Percentiles rank a stretch among this genome's conserved stretches.
phyloP scores from a whole-genome alignment of 2,113 vertebrate genomes.

The Heterotilapia buettikoferi region DNA sequence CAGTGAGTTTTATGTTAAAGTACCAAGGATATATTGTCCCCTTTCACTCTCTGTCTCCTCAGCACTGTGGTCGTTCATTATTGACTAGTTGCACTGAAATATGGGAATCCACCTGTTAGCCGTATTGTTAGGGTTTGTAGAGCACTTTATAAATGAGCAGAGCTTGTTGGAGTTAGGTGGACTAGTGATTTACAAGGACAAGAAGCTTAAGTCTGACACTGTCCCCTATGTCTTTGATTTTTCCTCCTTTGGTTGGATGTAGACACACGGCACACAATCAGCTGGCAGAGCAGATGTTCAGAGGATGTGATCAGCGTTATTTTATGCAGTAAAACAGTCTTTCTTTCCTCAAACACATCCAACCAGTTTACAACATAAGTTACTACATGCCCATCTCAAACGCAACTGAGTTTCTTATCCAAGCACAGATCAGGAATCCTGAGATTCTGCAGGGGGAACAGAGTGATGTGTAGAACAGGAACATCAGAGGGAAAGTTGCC shows the following conservation, averaged over 20 bases:
- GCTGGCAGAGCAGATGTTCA: not conserved
- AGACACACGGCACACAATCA: fast-evolving
- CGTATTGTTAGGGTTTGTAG: not conserved
- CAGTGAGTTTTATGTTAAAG: not conserved
- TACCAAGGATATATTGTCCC: not conserved
- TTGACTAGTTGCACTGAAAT: not conserved
- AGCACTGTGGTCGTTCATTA: not conserved
- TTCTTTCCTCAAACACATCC: not conserved
- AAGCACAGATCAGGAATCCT: not conserved
- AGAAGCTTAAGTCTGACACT: not conserved
- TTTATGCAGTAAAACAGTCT: not conserved
- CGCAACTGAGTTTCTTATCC: not conserved
- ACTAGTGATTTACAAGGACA: not conserved
- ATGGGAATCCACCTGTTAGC: not conserved
- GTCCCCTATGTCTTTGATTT: not conserved
- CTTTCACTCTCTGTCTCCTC: not conserved
- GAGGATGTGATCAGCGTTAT: fast-evolving
- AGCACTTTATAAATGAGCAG: not conserved
- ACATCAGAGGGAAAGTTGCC: not conserved
- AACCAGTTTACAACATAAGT: not conserved
- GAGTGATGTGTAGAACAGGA: not conserved
- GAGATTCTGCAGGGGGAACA: not conserved
- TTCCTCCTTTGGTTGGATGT: not conserved
- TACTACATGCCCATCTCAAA: not conserved
- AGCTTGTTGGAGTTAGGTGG: not conserved